Evolutionary conservation across 2,888 invertebrate genomes (phyloP).

Genomic region (Scaptomyza reducta): DNA sequence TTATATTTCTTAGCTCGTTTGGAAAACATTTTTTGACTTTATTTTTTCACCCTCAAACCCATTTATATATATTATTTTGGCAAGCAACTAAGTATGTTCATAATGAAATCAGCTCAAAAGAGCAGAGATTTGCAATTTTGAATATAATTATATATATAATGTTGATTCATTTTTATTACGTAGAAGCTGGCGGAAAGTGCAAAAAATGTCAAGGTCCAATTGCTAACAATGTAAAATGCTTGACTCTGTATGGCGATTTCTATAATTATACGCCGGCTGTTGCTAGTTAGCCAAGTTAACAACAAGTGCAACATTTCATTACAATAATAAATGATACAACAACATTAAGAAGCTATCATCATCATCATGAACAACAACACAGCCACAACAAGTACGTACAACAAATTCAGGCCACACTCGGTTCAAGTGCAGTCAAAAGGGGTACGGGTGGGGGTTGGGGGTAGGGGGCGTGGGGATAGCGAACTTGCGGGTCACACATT

Average conservation of each 20-base stretch:
- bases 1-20: slow-evolving; percentile 34
- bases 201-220: slow-evolving; percentile 68
- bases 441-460: background rate
- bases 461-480: background rate
- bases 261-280: slow-evolving; percentile 24
- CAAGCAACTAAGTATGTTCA: too few species aligned
- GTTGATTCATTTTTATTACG: background rate
- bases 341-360: slow-evolving; percentile 34
- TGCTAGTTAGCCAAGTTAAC: slow-evolving; percentile 60
- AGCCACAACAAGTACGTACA: slow-evolving; percentile 19
- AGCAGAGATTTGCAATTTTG: background rate
- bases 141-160: background rate
- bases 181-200: slow-evolving; percentile 12
- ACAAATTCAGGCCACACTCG: slow-evolving; percentile 47
- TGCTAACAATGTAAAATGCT: slow-evolving; percentile 67
- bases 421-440: slow-evolving; percentile 65
- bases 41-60: too few species aligned
- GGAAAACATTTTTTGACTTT: too few species aligned
- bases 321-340: slow-evolving; percentile 13
- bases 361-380: slow-evolving; percentile 16
- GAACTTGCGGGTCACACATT: slow-evolving; percentile 57
- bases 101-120: background rate
- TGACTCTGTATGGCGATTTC: slow-evolving; percentile 25
- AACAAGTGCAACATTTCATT: slow-evolving; percentile 63
- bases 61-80: background rate